Conservation (phyloP, 2,888 invertebrate species). For the Ophion ellenae region DNA sequence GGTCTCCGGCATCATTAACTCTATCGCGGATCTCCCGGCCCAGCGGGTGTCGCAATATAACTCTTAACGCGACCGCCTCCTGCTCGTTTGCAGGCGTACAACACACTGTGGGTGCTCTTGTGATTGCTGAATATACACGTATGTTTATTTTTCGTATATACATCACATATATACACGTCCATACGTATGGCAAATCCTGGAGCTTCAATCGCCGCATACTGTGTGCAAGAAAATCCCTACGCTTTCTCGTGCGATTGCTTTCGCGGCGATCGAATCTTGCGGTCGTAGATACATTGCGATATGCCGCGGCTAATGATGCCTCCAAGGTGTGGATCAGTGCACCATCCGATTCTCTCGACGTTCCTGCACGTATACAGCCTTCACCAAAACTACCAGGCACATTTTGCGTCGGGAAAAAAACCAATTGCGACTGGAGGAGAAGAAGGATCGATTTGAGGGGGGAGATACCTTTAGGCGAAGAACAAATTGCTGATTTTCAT, state of each 20-base stretch:
- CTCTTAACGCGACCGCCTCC: constrained; percentile 77
- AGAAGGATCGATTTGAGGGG: no score
- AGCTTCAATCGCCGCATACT: constrained; percentile 24
- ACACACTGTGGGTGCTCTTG: constrained; percentile 56
- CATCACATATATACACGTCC: constrained; percentile 6
- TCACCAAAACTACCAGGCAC: neutral
- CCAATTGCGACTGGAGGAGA: no score
- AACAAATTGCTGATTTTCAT: no score
- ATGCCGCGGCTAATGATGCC: constrained; percentile 80
- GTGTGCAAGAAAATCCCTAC: neutral
- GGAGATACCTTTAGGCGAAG: no score
- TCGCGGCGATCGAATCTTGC: no score
- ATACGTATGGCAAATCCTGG: constrained; percentile 48
- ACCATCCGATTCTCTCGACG: constrained; percentile 7
- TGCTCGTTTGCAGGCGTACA: constrained; percentile 58
- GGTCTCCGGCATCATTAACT: constrained; percentile 81
- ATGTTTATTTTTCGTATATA: constrained; percentile 1
- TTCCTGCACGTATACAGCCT: neutral
- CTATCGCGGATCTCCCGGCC: constrained; percentile 80
- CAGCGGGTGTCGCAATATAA: constrained; percentile 81
- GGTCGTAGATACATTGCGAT: constrained; percentile 68
- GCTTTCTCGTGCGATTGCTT: constrained; percentile 8
- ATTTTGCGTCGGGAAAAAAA: no score
- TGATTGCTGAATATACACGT: constrained; percentile 45
- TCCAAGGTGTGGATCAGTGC: constrained; percentile 70